Evolutionary conservation across 2,888 invertebrate genomes (phyloP).

Genomic region (Therioaphis trifolii): DNA sequence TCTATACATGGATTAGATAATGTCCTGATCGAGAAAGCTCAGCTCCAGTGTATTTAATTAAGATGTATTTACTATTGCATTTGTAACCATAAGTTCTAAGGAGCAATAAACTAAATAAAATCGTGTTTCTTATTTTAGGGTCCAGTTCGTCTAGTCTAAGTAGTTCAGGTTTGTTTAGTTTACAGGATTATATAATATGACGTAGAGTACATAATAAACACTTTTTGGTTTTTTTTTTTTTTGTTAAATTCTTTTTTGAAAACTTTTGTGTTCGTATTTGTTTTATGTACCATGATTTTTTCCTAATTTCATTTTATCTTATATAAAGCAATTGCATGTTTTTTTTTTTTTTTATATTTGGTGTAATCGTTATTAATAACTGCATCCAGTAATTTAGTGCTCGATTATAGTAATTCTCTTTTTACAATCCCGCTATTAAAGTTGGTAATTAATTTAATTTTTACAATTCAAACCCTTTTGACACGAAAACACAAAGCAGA

Average conservation of each 20-base stretch:
- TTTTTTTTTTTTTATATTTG: conserved; percentile 47
- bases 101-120: conserved; percentile 19
- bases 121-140: conserved; percentile 67
- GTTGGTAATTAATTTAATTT: too few relatives aligned
- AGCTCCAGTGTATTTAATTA: background rate
- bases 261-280: conserved; percentile 56
- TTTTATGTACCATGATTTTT: conserved; percentile 51
- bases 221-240: conserved; percentile 13
- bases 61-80: background rate
- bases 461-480: too few relatives aligned
- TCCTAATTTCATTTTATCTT: conserved; percentile 52
- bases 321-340: conserved; percentile 50
- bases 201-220: background rate
- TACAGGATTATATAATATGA: conserved; percentile 39
- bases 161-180: conserved; percentile 68
- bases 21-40: conserved; percentile 44
- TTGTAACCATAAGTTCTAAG: background rate
- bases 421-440: too few relatives aligned
- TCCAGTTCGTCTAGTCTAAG: conserved; percentile 68
- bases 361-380: conserved; percentile 19
- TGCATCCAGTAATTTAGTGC: background rate
- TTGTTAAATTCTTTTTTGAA: conserved; percentile 53
- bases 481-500: too few relatives aligned
- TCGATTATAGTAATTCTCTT: too few relatives aligned
- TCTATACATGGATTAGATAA: too few relatives aligned